phyloP scores from a whole-genome alignment of 2,113 vertebrate genomes.

The Nesogale talazaci region DNA sequence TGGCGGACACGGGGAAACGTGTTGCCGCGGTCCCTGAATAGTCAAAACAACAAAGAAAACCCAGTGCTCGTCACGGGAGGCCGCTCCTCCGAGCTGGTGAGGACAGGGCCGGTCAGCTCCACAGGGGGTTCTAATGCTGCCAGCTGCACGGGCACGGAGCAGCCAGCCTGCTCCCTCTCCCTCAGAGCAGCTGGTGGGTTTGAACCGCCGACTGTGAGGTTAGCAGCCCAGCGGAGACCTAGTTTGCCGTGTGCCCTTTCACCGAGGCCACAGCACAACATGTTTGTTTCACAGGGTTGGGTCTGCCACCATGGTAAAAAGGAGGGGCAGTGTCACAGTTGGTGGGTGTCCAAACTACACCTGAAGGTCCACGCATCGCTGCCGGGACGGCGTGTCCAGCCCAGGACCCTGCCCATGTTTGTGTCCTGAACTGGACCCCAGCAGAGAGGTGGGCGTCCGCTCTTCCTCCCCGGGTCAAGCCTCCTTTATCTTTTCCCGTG shows the following conservation, averaged over 20 bases:
- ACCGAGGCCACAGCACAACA: not conserved
- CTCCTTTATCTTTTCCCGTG: no score
- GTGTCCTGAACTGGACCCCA: not conserved
- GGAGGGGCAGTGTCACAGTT: not conserved
- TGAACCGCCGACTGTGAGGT: not conserved
- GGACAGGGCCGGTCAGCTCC: no score
- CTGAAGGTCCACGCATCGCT: not conserved
- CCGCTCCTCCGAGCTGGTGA: no score
- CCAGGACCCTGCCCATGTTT: fast-evolving
- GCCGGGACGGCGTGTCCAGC: not conserved
- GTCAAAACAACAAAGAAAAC: not conserved
- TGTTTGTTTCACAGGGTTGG: not conserved
- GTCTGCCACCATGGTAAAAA: not conserved
- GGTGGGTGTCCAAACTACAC: not conserved
- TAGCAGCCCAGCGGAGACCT: not conserved
- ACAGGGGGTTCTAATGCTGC: not conserved
- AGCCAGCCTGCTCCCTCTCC: not conserved
- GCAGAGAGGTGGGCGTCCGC: not conserved
- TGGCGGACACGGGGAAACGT: not conserved
- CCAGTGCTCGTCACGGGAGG: no score
- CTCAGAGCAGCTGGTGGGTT: not conserved
- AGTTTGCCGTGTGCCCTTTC: not conserved
- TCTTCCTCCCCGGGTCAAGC: not conserved
- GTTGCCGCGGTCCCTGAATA: not conserved
- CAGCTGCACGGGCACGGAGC: not conserved